Evolutionary conservation across 2,113 vertebrate species (phyloP), one percentile per base, ranked within the genome.

Genomic region (Hippocampus guttulatus): DNA sequence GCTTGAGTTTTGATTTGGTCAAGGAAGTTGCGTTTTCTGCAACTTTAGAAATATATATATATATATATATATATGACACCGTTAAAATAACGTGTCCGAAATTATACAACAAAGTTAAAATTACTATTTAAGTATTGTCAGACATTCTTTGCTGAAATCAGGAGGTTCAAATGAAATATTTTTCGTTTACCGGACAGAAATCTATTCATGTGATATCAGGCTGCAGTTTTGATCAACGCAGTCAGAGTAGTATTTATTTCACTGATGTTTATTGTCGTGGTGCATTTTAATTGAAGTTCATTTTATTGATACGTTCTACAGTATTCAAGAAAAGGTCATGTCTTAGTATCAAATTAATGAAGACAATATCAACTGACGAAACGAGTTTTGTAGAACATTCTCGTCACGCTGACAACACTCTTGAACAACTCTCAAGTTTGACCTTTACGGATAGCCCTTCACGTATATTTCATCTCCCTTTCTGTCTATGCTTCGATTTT

Each of bases 361-460:
- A 63, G 40, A 12, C 5, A 64, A 8, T n/a, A 2, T 38, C 3
- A 43, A 1, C 10, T 41, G 43, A 65, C 8, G 5, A 25, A 2
- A 47, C 0, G 8, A 40, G 23, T 21, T 40, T 16, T 0, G 12
- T 43, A 41, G 21, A 45, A 45, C 33, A 63, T 5, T 6, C 40
- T 14, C 11, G 63, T 64, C 40, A 1, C 21, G 11, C n/a, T 45
- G 40, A 45, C 64, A 63, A 21, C 23, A 33, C 41, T 40, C 51
- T 25, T 75, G n/a, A 47, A 54, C 58, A 41, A 51, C 49, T 61
- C 61, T 74, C 41, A 74, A 38, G 55, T 57, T 30, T 81, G 74
- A 79, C 74, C 74, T 83, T 79, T 79, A 57, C 18, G 52, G 70
- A 23, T n/a, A 65, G 23, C 67, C 63, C 70, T 33, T 30, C 11